Conservation (phyloP, 2,888 invertebrate species). For the Sphecodes monilicornis region DNA sequence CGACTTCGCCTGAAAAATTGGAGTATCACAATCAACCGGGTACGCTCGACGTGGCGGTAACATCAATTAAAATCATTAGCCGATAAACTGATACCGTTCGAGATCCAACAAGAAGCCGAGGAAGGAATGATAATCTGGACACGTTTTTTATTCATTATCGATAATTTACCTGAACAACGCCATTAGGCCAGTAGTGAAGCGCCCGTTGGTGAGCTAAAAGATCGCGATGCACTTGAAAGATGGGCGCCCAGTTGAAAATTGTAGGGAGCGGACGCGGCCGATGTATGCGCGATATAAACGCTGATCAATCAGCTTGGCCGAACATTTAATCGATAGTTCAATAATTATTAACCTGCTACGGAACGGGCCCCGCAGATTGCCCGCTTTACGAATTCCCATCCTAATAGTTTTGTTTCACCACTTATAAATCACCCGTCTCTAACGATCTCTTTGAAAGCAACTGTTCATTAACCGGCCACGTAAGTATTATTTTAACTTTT, state of each 20-base stretch:
- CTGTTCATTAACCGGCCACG: conserved; percentile 55
- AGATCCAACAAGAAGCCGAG: not conserved
- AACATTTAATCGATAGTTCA: conserved; percentile 77
- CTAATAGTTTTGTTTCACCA: conserved; percentile 60
- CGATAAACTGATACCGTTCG: conserved; percentile 22
- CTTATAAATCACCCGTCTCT: conserved; percentile 66
- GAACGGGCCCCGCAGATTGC: conserved; percentile 53
- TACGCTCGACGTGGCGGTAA: not conserved
- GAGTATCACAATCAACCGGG: not conserved
- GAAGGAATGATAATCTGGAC: conserved; percentile 11
- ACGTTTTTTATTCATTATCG: conserved; percentile 52
- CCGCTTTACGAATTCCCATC: conserved; percentile 66
- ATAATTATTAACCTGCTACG: conserved; percentile 77
- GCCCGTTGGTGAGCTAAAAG: conserved; percentile 56
- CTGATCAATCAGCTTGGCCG: conserved; percentile 77
- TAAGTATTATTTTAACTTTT: conserved; percentile 52
- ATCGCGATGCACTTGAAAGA: conserved; percentile 63
- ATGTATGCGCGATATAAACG: conserved; percentile 73
- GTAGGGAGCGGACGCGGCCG: conserved; percentile 71
- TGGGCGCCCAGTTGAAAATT: conserved; percentile 72
- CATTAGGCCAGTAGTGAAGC: conserved; percentile 52
- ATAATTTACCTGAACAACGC: conserved; percentile 56
- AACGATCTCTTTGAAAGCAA: conserved; percentile 61
- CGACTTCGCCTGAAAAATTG: not conserved
- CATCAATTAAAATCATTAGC: conserved; percentile 38